Percentiles rank a stretch among this genome's conserved stretches.
Conservation (phyloP, 2,888 invertebrate species). For the Caenorhabditis imperialis region DNA sequence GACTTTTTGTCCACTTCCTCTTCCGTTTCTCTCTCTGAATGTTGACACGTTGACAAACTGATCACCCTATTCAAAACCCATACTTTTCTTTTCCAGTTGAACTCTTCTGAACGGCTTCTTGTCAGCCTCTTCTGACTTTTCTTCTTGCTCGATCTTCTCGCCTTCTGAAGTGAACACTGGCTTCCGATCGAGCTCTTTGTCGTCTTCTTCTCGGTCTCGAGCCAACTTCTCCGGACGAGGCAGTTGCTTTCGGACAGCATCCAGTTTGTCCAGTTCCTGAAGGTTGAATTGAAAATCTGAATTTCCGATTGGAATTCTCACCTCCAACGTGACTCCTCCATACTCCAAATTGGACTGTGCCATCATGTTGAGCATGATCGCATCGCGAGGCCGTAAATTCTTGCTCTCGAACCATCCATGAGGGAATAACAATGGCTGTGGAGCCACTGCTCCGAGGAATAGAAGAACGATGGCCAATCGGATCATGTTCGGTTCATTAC, state of each 20-base stretch:
- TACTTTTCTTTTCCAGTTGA: constrained; percentile 30
- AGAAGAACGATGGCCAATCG: constrained; percentile 16
- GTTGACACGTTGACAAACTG: no score
- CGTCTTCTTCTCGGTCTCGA: constrained; percentile 58
- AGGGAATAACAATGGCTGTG: constrained; percentile 65
- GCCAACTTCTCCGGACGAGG: constrained; percentile 53
- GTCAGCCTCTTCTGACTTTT: constrained; percentile 10
- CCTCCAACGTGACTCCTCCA: constrained; percentile 64
- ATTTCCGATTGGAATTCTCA: neutral
- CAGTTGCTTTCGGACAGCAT: constrained; percentile 54
- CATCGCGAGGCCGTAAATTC: constrained; percentile 67
- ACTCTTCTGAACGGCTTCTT: constrained; percentile 43
- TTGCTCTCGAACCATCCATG: constrained; percentile 70
- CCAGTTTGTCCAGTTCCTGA: constrained; percentile 62
- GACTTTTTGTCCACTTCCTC: constrained; percentile 9
- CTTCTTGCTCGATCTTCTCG: constrained; percentile 16
- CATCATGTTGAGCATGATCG: constrained; percentile 69
- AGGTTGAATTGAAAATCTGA: neutral
- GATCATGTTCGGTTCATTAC: constrained; percentile 38
- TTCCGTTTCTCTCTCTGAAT: constrained; percentile 21
- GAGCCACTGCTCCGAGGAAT: constrained; percentile 1
- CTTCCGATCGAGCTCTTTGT: constrained; percentile 48
- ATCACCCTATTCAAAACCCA: no score
- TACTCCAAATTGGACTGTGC: constrained; percentile 68
- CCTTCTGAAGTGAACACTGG: constrained; percentile 29